Conservation (phyloP, 2,888 invertebrate species). For the Callyntrura sp. region DNA sequence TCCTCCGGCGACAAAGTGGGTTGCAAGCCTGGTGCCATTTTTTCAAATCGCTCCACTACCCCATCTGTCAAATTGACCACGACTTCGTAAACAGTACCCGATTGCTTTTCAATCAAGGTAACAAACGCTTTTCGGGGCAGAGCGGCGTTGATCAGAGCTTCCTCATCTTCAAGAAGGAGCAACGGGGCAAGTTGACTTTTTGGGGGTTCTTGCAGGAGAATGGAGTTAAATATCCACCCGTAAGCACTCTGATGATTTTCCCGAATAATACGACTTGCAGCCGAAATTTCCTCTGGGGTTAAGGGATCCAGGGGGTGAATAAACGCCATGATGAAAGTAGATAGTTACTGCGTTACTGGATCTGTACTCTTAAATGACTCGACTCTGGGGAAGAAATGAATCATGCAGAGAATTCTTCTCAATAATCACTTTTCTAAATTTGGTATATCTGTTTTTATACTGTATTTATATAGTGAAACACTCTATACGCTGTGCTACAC, state of each 20-base stretch:
- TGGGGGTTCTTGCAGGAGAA: constrained; percentile 77
- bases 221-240: constrained; percentile 81
- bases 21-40: constrained; percentile 72
- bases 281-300: constrained; percentile 74
- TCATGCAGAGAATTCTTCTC: too few species aligned
- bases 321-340: too few species aligned
- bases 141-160: neutral
- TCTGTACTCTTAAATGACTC: too few species aligned
- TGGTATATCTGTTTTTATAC: too few species aligned
- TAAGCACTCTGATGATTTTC: constrained; percentile 69
- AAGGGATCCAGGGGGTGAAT: constrained; percentile 82
- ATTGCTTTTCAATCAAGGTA: constrained; percentile 75
- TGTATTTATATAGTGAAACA: too few species aligned
- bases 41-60: constrained; percentile 72
- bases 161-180: constrained; percentile 59
- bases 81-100: constrained; percentile 74
- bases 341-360: too few species aligned
- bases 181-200: constrained; percentile 70
- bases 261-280: constrained; percentile 67
- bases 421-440: too few species aligned
- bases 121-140: constrained; percentile 78
- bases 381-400: too few species aligned
- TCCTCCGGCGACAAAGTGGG: constrained; percentile 81
- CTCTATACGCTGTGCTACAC: too few species aligned
- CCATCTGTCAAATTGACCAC: constrained; percentile 76